These are phyloP conservation scores for Buceros bicornis DNA, from an alignment of 2,797 vertebrate species.

Conservation along the genomic window DNA sequence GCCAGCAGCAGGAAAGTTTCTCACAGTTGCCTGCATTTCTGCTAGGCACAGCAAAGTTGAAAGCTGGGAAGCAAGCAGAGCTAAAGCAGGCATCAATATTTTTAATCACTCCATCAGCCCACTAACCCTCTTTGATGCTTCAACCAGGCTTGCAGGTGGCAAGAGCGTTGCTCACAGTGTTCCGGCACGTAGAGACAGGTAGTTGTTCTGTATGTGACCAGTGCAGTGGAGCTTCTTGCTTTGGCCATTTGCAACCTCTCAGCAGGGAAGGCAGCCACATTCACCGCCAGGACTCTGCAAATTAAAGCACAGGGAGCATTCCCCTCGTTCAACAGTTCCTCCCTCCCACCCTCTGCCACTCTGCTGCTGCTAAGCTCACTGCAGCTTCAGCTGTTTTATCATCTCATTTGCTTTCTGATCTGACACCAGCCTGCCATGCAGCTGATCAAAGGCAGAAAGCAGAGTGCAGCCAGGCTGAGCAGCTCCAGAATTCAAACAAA, in stretches of 20 bases:
- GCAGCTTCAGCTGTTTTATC: constrained; percentile 65
- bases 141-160: not conserved
- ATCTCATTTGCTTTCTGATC: constrained; percentile 81
- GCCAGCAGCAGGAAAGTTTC: not conserved
- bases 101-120: constrained; percentile 10
- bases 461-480: constrained; percentile 43
- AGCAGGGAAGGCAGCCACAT: not conserved
- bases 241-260: not conserved
- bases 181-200: rapidly evolving
- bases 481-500: constrained; percentile 63
- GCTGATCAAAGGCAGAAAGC: constrained; percentile 78
- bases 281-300: not conserved
- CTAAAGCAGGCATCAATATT: not conserved
- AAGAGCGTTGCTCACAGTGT: not conserved
- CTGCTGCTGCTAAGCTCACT: not conserved
- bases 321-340: not conserved
- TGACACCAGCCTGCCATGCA: constrained; percentile 70
- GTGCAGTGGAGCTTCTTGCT: not conserved
- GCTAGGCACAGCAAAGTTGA: constrained; percentile 2
- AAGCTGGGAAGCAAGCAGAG: constrained; percentile 10
- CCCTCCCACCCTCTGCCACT: not conserved
- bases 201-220: not conserved
- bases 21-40: not conserved
- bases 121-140: not conserved
- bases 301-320: constrained; percentile 8